phyloP scores from a whole-genome alignment of 2,113 vertebrate genomes.

The Passer domesticus region DNA sequence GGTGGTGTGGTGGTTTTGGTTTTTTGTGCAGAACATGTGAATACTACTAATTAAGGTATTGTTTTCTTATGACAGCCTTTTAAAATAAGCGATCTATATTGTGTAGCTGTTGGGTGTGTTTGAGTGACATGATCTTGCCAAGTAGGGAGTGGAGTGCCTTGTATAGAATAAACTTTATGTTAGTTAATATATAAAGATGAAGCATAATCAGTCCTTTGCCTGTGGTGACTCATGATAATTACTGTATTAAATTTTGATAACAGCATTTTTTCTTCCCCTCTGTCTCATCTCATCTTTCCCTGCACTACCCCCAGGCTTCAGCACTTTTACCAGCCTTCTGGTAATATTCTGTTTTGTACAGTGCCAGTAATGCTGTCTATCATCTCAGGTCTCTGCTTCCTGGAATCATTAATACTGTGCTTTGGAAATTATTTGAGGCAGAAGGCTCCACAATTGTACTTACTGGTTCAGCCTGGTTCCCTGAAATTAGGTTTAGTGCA shows the following conservation, averaged over 20 bases:
- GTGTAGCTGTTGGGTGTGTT: background rate
- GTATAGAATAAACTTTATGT: background rate
- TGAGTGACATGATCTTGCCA: background rate
- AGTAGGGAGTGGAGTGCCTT: background rate
- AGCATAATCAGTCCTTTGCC: slow-evolving; percentile 14
- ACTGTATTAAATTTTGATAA: slow-evolving; percentile 59
- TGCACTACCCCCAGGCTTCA: background rate
- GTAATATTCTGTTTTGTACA: slow-evolving; percentile 56
- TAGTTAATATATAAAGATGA: slow-evolving; percentile 4
- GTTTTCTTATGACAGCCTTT: background rate
- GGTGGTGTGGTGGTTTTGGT: rapidly evolving
- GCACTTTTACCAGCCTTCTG: slow-evolving; percentile 44
- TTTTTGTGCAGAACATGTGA: background rate
- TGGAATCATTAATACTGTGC: slow-evolving; percentile 74
- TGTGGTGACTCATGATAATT: slow-evolving; percentile 47
- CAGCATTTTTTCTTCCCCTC: background rate
- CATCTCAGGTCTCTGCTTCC: slow-evolving; percentile 62
- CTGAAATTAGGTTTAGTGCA: slow-evolving; percentile 71
- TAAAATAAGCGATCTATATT: background rate
- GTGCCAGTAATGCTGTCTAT: slow-evolving; percentile 61
- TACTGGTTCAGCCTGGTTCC: slow-evolving; percentile 64
- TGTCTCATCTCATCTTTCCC: slow-evolving; percentile 20
- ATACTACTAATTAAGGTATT: background rate
- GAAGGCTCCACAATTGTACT: slow-evolving; percentile 66
- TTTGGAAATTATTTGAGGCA: slow-evolving; percentile 76